These are phyloP conservation scores for Autographa pulchrina DNA, from an alignment of 2,888 invertebrate species.

Conservation along the genomic window DNA sequence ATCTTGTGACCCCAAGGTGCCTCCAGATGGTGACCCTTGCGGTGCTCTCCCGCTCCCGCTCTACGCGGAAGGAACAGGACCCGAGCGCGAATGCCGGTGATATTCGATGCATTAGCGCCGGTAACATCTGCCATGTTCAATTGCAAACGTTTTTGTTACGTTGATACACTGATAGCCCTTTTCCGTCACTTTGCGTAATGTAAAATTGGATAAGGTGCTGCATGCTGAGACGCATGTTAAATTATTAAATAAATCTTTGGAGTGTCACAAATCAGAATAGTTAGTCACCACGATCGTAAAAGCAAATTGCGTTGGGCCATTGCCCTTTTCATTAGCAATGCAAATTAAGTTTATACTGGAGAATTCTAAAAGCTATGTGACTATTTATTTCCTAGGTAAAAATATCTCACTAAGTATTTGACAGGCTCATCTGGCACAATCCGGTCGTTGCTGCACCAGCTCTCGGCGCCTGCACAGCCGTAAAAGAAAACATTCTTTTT, in stretches of 20 bases:
- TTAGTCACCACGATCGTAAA: neutral
- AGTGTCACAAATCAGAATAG: slow-evolving; percentile 4
- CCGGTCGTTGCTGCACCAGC: slow-evolving; percentile 91
- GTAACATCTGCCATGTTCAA: slow-evolving; percentile 89
- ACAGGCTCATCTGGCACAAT: slow-evolving; percentile 88
- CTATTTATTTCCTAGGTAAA: neutral
- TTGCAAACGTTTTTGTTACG: neutral
- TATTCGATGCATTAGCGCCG: slow-evolving; percentile 92
- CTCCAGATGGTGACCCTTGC: slow-evolving; percentile 96
- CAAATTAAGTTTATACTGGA: neutral
- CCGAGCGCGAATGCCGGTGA: slow-evolving; percentile 92
- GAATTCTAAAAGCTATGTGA: neutral
- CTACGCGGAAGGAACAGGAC: slow-evolving; percentile 94
- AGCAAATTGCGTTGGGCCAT: neutral
- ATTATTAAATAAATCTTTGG: slow-evolving; percentile 4
- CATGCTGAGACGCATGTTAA: slow-evolving; percentile 10
- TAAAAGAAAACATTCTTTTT: slow-evolving; percentile 96
- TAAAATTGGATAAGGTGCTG: slow-evolving; percentile 4
- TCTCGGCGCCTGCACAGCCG: slow-evolving; percentile 93
- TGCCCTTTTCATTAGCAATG: slow-evolving; percentile 4
- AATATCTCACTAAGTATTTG: slow-evolving; percentile 88
- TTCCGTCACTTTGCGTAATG: slow-evolving; percentile 4
- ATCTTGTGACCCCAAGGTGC: slow-evolving; percentile 93
- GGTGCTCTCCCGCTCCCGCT: slow-evolving; percentile 94
- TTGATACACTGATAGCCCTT: slow-evolving; percentile 3